These are phyloP conservation scores for Chaenocephalus aceratus DNA, from an alignment of 2,113 vertebrate species.

Conservation along the genomic window DNA sequence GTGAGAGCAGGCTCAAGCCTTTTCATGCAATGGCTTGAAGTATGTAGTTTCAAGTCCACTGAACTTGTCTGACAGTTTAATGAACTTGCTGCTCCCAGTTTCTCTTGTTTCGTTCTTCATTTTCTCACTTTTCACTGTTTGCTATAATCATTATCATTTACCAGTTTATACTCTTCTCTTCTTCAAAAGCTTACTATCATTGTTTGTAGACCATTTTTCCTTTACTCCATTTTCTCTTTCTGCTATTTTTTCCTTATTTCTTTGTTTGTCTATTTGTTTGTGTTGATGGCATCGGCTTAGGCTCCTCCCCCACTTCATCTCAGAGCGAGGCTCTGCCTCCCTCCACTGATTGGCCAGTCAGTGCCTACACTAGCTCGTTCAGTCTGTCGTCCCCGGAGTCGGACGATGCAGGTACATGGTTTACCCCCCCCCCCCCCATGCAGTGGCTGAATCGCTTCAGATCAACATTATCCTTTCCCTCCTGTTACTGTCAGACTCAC, in stretches of 20 bases:
- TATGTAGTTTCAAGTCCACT: neutral
- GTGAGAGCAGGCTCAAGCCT: conserved; percentile 70
- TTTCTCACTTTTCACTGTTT: conserved; percentile 60
- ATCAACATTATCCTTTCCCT: conserved; percentile 32
- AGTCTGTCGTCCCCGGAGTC: conserved; percentile 89
- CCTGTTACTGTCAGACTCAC: conserved; percentile 28
- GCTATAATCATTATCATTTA: conserved; percentile 53
- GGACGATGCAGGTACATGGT: conserved; percentile 88
- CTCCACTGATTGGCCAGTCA: conserved; percentile 93
- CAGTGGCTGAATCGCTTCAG: conserved; percentile 53
- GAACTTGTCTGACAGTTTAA: neutral
- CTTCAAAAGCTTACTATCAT: conserved; percentile 47
- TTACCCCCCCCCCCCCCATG: conserved; percentile 42
- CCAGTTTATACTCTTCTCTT: conserved; percentile 34
- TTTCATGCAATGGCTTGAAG: neutral
- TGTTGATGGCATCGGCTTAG: conserved; percentile 76
- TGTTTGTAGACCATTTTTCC: conserved; percentile 61
- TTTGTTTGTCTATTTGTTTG: conserved; percentile 68
- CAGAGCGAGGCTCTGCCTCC: conserved; percentile 94
- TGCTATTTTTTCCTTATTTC: conserved; percentile 68
- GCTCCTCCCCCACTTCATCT: conserved; percentile 91
- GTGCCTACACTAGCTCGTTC: conserved; percentile 92
- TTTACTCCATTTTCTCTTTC: conserved; percentile 73
- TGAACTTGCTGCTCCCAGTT: conserved; percentile 42
- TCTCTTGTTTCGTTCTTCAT: conserved; percentile 56